phyloP scores from a whole-genome alignment of 2,888 invertebrate genomes.

The Hyposoter didymator region DNA sequence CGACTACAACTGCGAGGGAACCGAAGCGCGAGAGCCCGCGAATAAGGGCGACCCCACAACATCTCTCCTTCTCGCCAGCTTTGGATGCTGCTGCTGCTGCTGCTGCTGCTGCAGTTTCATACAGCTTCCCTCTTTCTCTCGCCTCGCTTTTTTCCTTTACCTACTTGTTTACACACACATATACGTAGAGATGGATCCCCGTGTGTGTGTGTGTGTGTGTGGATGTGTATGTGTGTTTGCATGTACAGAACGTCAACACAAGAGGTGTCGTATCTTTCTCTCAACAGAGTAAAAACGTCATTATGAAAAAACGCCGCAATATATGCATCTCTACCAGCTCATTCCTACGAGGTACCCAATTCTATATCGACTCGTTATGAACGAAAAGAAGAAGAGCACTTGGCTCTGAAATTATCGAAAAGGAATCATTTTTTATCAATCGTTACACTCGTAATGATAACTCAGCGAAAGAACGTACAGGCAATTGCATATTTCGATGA shows the following conservation, averaged over 20 bases:
- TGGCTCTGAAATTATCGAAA: not conserved
- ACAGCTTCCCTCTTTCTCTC: conserved; percentile 44
- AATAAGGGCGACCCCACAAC: conserved; percentile 69
- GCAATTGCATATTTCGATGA: too few species aligned
- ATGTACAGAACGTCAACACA: not conserved
- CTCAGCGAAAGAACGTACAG: not conserved
- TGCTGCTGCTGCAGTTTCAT: conserved; percentile 66
- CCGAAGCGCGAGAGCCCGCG: conserved; percentile 64
- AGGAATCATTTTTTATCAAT: not conserved
- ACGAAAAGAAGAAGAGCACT: not conserved
- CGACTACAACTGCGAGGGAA: conserved; percentile 70
- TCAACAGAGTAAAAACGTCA: not conserved
- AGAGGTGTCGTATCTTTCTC: not conserved
- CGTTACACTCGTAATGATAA: not conserved
- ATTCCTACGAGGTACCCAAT: not conserved
- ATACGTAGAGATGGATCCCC: conserved; percentile 8
- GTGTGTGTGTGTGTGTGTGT: not conserved
- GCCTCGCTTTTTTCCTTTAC: conserved; percentile 29
- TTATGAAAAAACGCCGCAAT: not conserved
- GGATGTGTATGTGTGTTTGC: not conserved
- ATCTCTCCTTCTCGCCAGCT: conserved; percentile 46
- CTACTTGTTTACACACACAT: conserved; percentile 20
- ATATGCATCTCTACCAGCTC: not conserved
- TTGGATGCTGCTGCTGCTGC: conserved; percentile 63
- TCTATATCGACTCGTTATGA: not conserved